Conservation (phyloP, 2,888 invertebrate genomes). For the Pristionchus maxplancki region DNA sequence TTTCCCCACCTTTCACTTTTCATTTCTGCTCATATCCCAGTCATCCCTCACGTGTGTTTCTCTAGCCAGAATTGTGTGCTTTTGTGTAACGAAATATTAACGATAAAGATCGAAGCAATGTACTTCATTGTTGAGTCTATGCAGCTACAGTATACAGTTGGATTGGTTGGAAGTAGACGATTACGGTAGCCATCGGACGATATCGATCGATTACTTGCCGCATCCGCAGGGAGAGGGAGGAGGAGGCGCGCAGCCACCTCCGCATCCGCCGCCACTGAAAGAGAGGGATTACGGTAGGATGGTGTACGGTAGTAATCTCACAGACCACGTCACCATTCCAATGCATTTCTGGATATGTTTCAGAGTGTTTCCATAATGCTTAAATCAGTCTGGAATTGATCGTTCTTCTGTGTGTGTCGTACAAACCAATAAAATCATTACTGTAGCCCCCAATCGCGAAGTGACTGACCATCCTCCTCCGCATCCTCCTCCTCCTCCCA, state of each 20-base stretch:
- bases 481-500: slow-evolving; percentile 30
- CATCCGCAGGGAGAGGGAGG: slow-evolving; percentile 47
- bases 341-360: neutral
- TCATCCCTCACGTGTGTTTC: neutral
- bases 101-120: neutral
- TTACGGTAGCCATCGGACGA: neutral
- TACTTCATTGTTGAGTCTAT: too few relatives aligned
- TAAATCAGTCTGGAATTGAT: too few relatives aligned
- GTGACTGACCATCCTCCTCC: slow-evolving; percentile 34
- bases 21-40: neutral
- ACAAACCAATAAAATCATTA: neutral
- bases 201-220: slow-evolving; percentile 35
- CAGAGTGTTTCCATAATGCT: neutral
- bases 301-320: neutral
- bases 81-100: neutral
- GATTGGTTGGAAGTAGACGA: neutral
- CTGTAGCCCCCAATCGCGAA: neutral
- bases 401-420: too few relatives aligned
- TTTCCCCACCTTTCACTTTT: neutral
- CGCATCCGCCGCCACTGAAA: slow-evolving; percentile 50
- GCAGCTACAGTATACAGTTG: neutral
- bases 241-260: slow-evolving; percentile 46
- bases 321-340: neutral
- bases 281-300: neutral
- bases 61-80: slow-evolving; percentile 3